A percentile compares a stretch with the other conserved stretches of the same genome.
These are phyloP conservation scores for Nebria brevicollis DNA, from an alignment of 2,888 invertebrate genomes.

Conservation along the genomic window DNA sequence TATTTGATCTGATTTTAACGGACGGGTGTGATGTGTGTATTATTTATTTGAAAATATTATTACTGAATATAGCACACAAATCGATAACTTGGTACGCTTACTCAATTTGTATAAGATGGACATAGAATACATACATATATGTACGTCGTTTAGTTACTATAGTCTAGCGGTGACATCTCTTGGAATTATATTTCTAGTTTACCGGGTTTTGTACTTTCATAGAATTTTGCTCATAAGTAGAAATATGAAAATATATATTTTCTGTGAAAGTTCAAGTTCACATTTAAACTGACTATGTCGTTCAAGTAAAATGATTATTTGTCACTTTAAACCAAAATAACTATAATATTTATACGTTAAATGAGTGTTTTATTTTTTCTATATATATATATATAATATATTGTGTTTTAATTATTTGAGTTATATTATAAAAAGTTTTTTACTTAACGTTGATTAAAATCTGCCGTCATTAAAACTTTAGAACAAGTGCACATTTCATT, in stretches of 20 bases:
- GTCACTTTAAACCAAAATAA: too few relatives aligned
- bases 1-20: not conserved
- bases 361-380: not conserved
- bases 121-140: too few relatives aligned
- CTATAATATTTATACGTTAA: not conserved
- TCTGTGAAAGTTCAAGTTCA: not conserved
- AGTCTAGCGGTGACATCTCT: too few relatives aligned
- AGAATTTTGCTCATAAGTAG: not conserved
- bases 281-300: not conserved
- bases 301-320: too few relatives aligned
- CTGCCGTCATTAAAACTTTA: conserved; percentile 30
- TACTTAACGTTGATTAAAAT: conserved; percentile 30
- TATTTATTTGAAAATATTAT: too few relatives aligned
- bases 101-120: too few relatives aligned
- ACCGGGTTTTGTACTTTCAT: not conserved
- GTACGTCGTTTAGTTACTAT: too few relatives aligned
- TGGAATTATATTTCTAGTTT: not conserved
- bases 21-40: not conserved
- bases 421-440: conserved; percentile 20
- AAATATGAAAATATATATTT: not conserved
- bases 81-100: too few relatives aligned
- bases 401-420: not conserved
- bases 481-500: conserved; percentile 33
- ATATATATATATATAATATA: not conserved
- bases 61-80: too few relatives aligned